Evolutionary conservation across 2,113 vertebrate genomes (phyloP), one percentile per base, ranked within the genome.

Genomic region (Hypanus sabinus): DNA sequence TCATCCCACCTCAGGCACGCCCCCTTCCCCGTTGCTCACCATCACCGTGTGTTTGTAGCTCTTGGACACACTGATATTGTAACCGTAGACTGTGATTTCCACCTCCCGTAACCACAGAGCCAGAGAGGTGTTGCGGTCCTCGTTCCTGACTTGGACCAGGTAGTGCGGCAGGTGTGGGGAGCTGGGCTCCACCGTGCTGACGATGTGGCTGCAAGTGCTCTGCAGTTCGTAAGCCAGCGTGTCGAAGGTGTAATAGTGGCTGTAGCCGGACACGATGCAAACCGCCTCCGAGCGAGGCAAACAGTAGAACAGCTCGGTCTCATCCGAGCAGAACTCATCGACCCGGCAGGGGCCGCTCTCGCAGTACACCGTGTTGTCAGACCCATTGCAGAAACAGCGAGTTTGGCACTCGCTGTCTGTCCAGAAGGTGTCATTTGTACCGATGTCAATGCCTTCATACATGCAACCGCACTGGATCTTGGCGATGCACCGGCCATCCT

Each of bases 371-470:
- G 96, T 97, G 96, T 99, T 99, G 97, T 99, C 98, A 0, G 98
- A 97, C 93, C 98, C 98, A 0, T 99, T 99, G 96, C 99, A 99
- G 95, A 97, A 99, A 97, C 99, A 99, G 95, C 98, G 98, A 94
- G 98, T 98, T 95, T 98, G 98, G 95, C 99, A 99, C 95, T 99
- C 97, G 94, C 98, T 97, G 94, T 99, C 98, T 0, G 97, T 98
- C 99, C 99, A 99, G 95, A 99, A 99, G 90, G 98, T 99, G 95
- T 98, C 98, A 94, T 99, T 99, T 88, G 98, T 98, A 94, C 97
- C 96, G 94, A 99, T 96, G 81, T 97, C 98, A 46, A 96, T 98
- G 0, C 98, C 98, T 90, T 98, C 97, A 2, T 98, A 97, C 92
- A 95, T 95, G 95, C 99, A 99, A 96, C 99, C 99, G 0, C 99